These are phyloP conservation scores for Hypselothyrea guttata DNA, from an alignment of 2,888 invertebrate species.

Conservation along the genomic window DNA sequence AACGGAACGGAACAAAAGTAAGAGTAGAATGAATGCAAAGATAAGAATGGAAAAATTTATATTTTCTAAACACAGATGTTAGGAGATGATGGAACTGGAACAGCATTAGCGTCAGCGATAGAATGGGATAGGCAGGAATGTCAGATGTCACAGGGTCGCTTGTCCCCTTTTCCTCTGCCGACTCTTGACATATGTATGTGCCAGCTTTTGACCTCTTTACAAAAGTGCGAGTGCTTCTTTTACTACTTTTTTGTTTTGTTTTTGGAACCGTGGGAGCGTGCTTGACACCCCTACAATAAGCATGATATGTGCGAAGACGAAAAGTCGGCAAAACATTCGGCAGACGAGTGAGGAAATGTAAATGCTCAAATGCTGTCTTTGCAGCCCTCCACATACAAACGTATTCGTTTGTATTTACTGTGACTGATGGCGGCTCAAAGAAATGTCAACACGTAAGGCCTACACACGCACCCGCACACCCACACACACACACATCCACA, in stretches of 20 bases:
- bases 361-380: constrained; percentile 62
- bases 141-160: constrained; percentile 39
- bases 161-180: constrained; percentile 52
- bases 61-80: constrained; percentile 42
- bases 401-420: constrained; percentile 43
- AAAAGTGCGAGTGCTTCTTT: constrained; percentile 4
- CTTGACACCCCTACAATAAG: constrained; percentile 34
- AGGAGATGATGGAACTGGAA: constrained; percentile 1
- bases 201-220: constrained; percentile 79
- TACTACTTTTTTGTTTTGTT: no score
- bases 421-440: constrained; percentile 75
- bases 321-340: constrained; percentile 43
- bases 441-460: constrained; percentile 73
- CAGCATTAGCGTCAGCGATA: not conserved
- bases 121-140: constrained; percentile 9
- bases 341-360: constrained; percentile 59
- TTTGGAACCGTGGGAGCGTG: not conserved
- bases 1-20: constrained; percentile 56
- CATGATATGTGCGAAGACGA: not conserved
- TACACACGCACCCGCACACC: constrained; percentile 30
- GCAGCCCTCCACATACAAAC: constrained; percentile 23
- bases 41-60: constrained; percentile 75
- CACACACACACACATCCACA: constrained; percentile 18
- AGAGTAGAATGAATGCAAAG: constrained; percentile 54
- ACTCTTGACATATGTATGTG: constrained; percentile 78